Conservation (phyloP, 2,888 invertebrate species). For the Diarsia brunnea region DNA sequence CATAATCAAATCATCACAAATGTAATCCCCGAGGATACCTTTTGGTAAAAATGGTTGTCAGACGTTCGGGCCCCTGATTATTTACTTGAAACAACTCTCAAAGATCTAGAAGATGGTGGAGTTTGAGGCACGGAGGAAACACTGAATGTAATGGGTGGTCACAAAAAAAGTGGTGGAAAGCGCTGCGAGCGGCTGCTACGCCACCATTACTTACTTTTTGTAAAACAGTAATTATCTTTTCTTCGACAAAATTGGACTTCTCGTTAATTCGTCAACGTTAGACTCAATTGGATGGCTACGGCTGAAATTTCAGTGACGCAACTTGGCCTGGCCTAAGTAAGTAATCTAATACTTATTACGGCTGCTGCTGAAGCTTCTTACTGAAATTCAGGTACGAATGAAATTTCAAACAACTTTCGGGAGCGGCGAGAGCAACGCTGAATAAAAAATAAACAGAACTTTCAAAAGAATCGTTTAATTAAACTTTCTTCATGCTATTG, state of each 20-base stretch:
- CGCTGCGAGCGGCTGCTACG: too few species aligned
- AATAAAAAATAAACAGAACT: constrained; percentile 1
- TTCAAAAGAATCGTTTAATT: constrained; percentile 19
- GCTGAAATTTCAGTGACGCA: neutral
- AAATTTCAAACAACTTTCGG: neutral
- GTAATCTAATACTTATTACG: constrained; percentile 13
- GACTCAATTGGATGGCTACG: neutral
- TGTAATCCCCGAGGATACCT: neutral
- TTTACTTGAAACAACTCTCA: too few species aligned
- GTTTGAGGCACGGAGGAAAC: too few species aligned
- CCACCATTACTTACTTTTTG: too few species aligned
- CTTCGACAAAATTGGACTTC: neutral
- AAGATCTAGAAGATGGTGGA: too few species aligned
- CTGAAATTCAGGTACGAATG: neutral
- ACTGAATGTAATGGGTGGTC: too few species aligned
- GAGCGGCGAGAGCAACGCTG: neutral
- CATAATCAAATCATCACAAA: neutral
- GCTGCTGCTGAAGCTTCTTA: neutral
- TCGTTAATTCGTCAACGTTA: neutral
- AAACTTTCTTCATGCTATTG: constrained; percentile 1
- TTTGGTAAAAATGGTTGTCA: too few species aligned
- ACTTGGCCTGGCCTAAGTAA: neutral
- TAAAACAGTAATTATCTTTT: neutral
- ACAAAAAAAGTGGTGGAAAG: too few species aligned
- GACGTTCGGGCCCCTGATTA: too few species aligned